Base-by-base conservation (phyloP, 2,797 vertebrate species). In the Pygocentrus nattereri region DNA sequence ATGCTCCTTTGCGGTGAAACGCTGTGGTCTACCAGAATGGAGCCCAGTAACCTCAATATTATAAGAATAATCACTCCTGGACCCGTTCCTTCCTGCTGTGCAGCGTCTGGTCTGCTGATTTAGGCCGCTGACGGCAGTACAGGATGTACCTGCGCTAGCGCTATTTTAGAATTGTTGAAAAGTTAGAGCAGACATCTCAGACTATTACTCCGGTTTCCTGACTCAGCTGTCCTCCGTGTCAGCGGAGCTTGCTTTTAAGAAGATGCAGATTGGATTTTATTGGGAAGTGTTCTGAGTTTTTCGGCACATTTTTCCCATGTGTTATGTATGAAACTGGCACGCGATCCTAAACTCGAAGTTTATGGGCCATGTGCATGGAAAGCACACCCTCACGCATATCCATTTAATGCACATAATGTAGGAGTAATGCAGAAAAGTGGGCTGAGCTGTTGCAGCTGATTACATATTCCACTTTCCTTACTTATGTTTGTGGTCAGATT, bases 51-150 rank as follows among this genome's bases (percentile, higher is more conserved):
- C 68, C 25, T 71, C 68, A 49, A 19, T 10, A 50, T 30, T 50
- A 30, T 71, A 30, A 27, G 50, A 71, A 71, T 27, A 30, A 30
- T 71, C 47, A 27, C 21, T 69, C 67, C 67, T 69, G 67, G 67
- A 15, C n/a, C 67, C 13, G 34, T n/a, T 68, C 34, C 34, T 13
- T n/a, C 21, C 25, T n/a, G 25, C 61, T 23, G n/a, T 16, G 25
- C 12, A 25, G 0, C 30, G 25, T 5, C 61, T 19, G 16, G 27
- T 30, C 27, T 38, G 31, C 38, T 69, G 67, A 69, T 69, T 69
- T 69, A 69, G 16, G 67, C 67, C 18, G 15, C 41, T 47, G 67
- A 69, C 41, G 49, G 67, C 5, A 3, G 25, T 41, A 47, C 67
- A 25, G 67, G 25, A 41, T 69, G 23, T 44, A 44, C 65, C 65